Percentiles rank a stretch among this genome's conserved stretches.
Conservation (phyloP, 2,113 vertebrate genomes). For the Todiramphus chloris region DNA sequence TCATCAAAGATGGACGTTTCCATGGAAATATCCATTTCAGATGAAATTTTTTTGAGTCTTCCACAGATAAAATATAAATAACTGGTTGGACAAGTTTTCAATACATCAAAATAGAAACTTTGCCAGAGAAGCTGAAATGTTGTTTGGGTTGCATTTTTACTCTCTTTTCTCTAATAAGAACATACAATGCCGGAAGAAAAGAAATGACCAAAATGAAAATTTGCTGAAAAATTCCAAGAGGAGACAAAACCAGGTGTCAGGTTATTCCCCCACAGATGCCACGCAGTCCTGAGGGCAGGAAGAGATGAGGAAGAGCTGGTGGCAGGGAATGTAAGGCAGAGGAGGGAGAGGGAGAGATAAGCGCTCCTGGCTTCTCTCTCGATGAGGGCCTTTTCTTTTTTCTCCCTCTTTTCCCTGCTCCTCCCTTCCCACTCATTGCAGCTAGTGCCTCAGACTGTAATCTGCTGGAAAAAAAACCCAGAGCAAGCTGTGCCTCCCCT, state of each 20-base stretch:
- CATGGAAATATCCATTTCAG: conserved; percentile 58
- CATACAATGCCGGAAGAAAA: neutral
- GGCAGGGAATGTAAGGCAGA: neutral
- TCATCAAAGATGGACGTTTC: conserved; percentile 67
- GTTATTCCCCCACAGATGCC: neutral
- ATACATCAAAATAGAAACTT: conserved; percentile 64
- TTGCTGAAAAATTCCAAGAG: neutral
- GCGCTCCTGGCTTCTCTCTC: neutral
- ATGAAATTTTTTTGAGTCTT: conserved; percentile 32
- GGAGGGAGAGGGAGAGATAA: neutral
- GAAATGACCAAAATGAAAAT: conserved; percentile 2
- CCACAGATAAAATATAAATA: conserved; percentile 65
- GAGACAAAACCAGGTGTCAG: neutral
- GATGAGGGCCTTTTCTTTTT: conserved; percentile 2
- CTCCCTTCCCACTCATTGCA: conserved; percentile 50
- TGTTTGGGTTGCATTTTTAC: conserved; percentile 52
- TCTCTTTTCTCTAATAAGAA: conserved; percentile 2
- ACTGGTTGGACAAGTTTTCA: conserved; percentile 57
- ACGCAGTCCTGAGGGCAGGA: neutral
- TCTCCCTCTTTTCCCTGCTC: neutral
- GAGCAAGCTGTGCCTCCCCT: conserved; percentile 44
- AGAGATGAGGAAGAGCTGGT: neutral
- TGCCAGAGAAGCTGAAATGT: conserved; percentile 14
- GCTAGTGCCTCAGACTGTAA: conserved; percentile 1
- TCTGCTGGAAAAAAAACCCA: neutral